Base-by-base conservation (phyloP, 2,797 vertebrate species). In the Lacerta agilis region DNA sequence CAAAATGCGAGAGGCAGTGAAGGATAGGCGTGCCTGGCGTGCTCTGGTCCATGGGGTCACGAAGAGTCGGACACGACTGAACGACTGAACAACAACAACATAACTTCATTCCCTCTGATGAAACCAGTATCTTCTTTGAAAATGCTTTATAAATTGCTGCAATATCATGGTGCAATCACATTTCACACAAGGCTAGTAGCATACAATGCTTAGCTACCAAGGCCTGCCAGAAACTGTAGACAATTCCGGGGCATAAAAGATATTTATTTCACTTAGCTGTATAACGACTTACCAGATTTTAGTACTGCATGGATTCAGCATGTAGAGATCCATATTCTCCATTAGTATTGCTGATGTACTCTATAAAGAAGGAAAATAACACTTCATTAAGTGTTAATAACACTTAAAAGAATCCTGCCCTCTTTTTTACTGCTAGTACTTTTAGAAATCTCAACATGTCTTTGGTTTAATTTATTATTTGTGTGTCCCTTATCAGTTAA, bases 291-390 rank as follows among this genome's bases (percentile, higher is more conserved):
- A 99, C 99, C 99, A 99, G 94, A 99, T 99, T 97, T 99, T 99
- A 95, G 98, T 98, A 97, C 99, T 99, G 97, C 99, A 99, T 36
- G 99, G 99, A 96, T 99, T 99, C 86, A 99, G 95, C 99, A 99
- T 99, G 93, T 99, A 99, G 87, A 99, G 97, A 90, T 99, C 99
- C 99, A 99, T 99, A 86, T 99, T 99, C 96, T 99, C 98, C 97
- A 98, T 99, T 82, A 99, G 97, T 96, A 99, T 99, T 93, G 98
- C 98, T 90, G 98, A 99, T 76, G 98, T 99, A 94, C 98, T 99
- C 99, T 99, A 93, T 77, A 84, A 86, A 94, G 77, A 96, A 82
- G 43, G 83, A 33, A 90, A 83, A 83, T 15, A 29, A 79, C 38
- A 93, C 25, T 89, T 87, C 45, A 36, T 71, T 18, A 66, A 23